These are phyloP conservation scores for Notolepis coatsorum DNA, from an alignment of 2,797 vertebrate species.

Conservation along the genomic window DNA sequence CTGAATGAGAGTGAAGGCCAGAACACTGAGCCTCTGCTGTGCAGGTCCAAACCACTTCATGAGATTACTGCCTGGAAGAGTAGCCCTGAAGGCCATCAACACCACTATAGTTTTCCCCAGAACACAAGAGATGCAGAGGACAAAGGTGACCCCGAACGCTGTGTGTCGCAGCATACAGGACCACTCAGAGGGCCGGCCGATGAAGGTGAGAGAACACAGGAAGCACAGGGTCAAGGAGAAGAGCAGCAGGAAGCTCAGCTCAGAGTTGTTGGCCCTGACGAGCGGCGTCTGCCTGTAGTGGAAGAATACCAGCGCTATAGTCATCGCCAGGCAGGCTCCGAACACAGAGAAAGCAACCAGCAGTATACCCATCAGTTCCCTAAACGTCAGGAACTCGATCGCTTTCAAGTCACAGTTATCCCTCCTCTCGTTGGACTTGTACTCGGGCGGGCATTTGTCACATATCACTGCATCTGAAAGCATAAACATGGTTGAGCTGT, in stretches of 20 bases:
- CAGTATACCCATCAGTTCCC: slow-evolving; percentile 81
- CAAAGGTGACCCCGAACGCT: slow-evolving; percentile 80
- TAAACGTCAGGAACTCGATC: slow-evolving; percentile 81
- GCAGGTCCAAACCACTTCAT: slow-evolving; percentile 80
- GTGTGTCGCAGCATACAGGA: slow-evolving; percentile 85
- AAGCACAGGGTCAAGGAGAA: slow-evolving; percentile 82
- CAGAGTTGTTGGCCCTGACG: slow-evolving; percentile 82
- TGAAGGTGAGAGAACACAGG: slow-evolving; percentile 83
- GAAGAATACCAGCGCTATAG: slow-evolving; percentile 78
- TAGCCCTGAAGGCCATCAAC: slow-evolving; percentile 80
- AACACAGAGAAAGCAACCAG: slow-evolving; percentile 76
- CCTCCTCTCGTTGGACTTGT: slow-evolving; percentile 79
- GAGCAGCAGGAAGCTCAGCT: slow-evolving; percentile 82
- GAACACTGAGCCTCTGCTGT: slow-evolving; percentile 79
- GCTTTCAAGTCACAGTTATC: slow-evolving; percentile 79
- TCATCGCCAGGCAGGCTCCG: slow-evolving; percentile 76
- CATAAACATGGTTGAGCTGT: slow-evolving; percentile 73
- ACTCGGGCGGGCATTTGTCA: slow-evolving; percentile 78
- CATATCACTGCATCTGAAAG: slow-evolving; percentile 85
- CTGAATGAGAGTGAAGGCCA: slow-evolving; percentile 76
- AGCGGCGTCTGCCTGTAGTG: slow-evolving; percentile 76
- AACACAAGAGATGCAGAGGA: slow-evolving; percentile 81
- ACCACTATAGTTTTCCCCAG: slow-evolving; percentile 81
- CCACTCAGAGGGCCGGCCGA: slow-evolving; percentile 78
- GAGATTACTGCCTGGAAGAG: slow-evolving; percentile 71